Evolutionary conservation across 2,888 invertebrate genomes (phyloP).

Genomic region (Loripinus fragilis): DNA sequence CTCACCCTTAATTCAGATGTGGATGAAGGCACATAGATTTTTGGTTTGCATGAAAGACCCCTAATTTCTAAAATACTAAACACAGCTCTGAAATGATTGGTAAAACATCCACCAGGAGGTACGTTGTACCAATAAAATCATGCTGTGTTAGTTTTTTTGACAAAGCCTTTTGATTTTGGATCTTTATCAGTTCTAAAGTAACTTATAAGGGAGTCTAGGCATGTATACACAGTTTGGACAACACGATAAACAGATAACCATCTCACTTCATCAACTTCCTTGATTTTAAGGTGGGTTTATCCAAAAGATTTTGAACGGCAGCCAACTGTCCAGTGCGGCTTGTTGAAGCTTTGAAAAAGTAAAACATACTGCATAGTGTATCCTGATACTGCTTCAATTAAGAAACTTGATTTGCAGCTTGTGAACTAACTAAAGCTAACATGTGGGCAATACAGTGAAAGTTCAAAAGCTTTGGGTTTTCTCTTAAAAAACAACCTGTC

Average conservation of each 20-base stretch:
- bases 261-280: conserved; percentile 39
- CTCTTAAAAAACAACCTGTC: conserved; percentile 23
- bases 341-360: conserved; percentile 18
- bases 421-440: conserved; percentile 19
- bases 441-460: conserved; percentile 34
- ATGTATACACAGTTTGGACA: conserved; percentile 36
- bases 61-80: too few relatives aligned
- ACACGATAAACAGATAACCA: conserved; percentile 30
- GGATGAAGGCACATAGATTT: too few relatives aligned
- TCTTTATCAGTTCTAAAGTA: conserved; percentile 29
- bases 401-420: conserved; percentile 9
- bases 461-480: conserved; percentile 30
- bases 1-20: too few relatives aligned
- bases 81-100: conserved; percentile 19
- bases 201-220: conserved; percentile 22
- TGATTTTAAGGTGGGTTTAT: conserved; percentile 35
- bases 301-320: conserved; percentile 19
- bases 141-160: conserved; percentile 28
- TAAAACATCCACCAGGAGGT: conserved; percentile 26
- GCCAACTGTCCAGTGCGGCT: background rate
- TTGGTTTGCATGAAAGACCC: too few relatives aligned
- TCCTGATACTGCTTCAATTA: conserved; percentile 4
- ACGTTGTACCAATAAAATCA: conserved; percentile 20
- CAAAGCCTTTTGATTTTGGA: conserved; percentile 34
- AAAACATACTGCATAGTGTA: conserved; percentile 12